Conservation (phyloP, 1,140 invertebrate species). For the Galleria mellonella region DNA sequence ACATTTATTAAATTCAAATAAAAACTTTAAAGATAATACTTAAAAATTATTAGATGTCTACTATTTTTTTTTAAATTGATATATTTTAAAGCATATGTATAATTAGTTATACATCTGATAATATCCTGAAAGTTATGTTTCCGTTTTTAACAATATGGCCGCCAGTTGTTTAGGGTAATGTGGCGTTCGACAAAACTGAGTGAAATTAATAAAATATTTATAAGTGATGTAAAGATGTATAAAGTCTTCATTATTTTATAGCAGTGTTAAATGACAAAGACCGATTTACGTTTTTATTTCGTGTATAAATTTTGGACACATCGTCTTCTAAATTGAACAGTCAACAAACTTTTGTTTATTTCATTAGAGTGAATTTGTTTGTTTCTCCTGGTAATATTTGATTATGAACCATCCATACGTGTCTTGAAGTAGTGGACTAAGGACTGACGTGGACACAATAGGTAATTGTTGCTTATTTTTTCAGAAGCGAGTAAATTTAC, state of each 20-base stretch:
- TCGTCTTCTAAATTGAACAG: slow-evolving; percentile 66
- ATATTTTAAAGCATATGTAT: no score
- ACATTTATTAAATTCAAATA: no score
- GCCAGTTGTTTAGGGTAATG: slow-evolving; percentile 75
- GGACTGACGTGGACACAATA: slow-evolving; percentile 62
- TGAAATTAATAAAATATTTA: slow-evolving; percentile 69
- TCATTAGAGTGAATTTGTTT: slow-evolving; percentile 60
- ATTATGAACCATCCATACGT: slow-evolving; percentile 65
- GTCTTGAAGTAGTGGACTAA: slow-evolving; percentile 60
- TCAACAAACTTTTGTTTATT: slow-evolving; percentile 76
- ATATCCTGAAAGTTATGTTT: slow-evolving; percentile 13
- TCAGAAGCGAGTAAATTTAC: slow-evolving; percentile 39
- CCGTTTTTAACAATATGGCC: slow-evolving; percentile 73
- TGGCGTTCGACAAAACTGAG: slow-evolving; percentile 72
- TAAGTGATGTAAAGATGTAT: slow-evolving; percentile 66
- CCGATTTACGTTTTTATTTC: slow-evolving; percentile 48
- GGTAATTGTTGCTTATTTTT: slow-evolving; percentile 54
- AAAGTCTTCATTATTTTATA: slow-evolving; percentile 67
- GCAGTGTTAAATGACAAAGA: slow-evolving; percentile 63
- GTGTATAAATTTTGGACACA: slow-evolving; percentile 64
- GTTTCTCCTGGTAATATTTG: slow-evolving; percentile 48
- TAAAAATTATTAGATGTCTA: no score
- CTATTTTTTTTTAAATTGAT: no score
- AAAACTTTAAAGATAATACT: no score
- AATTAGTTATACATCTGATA: neutral